These are phyloP conservation scores for Caradrina clavipalpis DNA, from an alignment of 2,888 invertebrate species.

Conservation along the genomic window DNA sequence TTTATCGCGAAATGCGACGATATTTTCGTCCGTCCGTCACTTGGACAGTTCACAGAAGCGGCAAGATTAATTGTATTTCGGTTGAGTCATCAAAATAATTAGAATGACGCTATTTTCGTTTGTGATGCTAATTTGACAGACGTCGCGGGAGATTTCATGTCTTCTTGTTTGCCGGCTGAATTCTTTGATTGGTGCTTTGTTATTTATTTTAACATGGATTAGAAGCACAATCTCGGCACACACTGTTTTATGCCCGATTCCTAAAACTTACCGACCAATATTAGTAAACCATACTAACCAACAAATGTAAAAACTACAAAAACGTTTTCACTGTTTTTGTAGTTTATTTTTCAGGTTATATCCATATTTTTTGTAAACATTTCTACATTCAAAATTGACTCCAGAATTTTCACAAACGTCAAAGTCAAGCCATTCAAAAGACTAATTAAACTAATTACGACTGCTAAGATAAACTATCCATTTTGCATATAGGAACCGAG, in stretches of 20 bases:
- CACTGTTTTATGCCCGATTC: conserved; percentile 72
- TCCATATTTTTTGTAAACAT: too few species aligned
- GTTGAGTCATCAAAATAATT: conserved; percentile 91
- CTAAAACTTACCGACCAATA: too few species aligned
- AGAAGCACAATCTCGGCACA: conserved; percentile 60
- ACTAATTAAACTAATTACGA: too few species aligned
- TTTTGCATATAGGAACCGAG: too few species aligned
- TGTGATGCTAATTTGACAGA: conserved; percentile 91
- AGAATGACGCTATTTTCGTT: conserved; percentile 91
- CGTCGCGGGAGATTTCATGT: conserved; percentile 90
- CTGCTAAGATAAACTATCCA: too few species aligned
- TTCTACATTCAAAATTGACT: too few species aligned
- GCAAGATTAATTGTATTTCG: conserved; percentile 91
- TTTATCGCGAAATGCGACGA: conserved; percentile 90
- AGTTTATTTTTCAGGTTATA: too few species aligned
- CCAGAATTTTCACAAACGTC: too few species aligned
- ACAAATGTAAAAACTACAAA: too few species aligned
- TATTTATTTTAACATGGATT: conserved; percentile 74
- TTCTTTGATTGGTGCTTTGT: conserved; percentile 87
- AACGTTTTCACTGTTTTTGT: too few species aligned
- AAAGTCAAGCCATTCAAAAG: too few species aligned
- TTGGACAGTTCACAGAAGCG: conserved; percentile 90
- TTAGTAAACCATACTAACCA: too few species aligned
- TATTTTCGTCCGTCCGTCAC: conserved; percentile 90
- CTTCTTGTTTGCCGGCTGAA: conserved; percentile 82